Evolutionary conservation across 1,140 invertebrate species (phyloP).

Genomic region (Bombus pyrosoma): DNA sequence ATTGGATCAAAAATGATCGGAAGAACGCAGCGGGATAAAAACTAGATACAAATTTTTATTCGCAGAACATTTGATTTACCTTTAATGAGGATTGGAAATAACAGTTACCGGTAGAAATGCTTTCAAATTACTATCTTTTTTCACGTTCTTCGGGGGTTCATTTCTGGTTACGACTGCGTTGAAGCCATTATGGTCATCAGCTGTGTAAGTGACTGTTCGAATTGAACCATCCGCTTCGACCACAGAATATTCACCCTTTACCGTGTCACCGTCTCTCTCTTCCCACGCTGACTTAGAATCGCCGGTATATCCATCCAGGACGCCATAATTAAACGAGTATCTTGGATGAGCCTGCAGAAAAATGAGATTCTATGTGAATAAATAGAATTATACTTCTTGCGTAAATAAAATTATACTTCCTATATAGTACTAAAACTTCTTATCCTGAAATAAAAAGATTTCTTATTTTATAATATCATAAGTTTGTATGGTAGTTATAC

Average conservation of each 20-base stretch:
- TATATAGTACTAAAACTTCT: no score
- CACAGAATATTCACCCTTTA: slow-evolving; percentile 85
- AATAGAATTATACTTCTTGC: not conserved
- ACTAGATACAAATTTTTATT: not conserved
- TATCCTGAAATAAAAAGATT: no score
- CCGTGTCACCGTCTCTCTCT: slow-evolving; percentile 84
- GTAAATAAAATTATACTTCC: no score
- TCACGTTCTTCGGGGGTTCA: slow-evolving; percentile 57
- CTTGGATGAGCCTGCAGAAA: slow-evolving; percentile 80
- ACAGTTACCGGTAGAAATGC: slow-evolving; percentile 54
- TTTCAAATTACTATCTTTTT: slow-evolving; percentile 39
- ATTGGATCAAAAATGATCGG: no score
- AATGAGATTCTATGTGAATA: not conserved
- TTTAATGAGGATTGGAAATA: not conserved
- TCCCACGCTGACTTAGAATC: slow-evolving; percentile 83
- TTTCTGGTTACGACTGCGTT: slow-evolving; percentile 76
- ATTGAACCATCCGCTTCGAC: slow-evolving; percentile 84
- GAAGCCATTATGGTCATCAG: slow-evolving; percentile 87
- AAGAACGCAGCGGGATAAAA: no score
- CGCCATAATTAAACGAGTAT: slow-evolving; percentile 84
- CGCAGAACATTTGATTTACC: not conserved
- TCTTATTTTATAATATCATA: no score
- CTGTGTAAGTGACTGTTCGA: slow-evolving; percentile 87
- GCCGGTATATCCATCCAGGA: slow-evolving; percentile 83
- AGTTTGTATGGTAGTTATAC: no score